Base-by-base conservation (phyloP, 1,140 invertebrate species). In the Zaprionus tsacasi region DNA sequence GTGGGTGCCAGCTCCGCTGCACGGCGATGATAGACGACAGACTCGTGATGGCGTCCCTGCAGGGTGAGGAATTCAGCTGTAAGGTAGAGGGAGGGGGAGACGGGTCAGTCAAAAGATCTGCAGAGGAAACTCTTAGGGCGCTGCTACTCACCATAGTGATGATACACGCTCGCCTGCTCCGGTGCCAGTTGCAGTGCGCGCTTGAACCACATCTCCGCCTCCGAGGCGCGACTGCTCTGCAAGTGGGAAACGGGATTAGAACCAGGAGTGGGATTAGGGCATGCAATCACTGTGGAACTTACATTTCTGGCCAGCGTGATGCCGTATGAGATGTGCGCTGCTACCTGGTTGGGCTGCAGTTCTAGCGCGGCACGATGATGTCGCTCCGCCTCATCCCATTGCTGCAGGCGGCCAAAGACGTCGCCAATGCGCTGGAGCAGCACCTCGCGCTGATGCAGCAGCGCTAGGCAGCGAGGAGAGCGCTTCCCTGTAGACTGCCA, bases 131-230 rank as follows among this genome's bases (percentile, higher is more conserved):
- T 48, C 2, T 6, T 61, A 93, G 27, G 6, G 27, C 1, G 21
- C 21, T 33, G 0, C 3, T 35, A 35, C 94, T 94, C 93, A 97
- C 97, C 97, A 91, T 97, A 97, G 93, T 98, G 96, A 92, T 97
- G 96, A 92, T 96, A 96, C 15, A 97, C 96, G 70, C 95, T 95
- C 0, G 96, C 95, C 91, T 98, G 97, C 52, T 96, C 94, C 3
- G 98, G 97, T 43, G 97, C 97, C 69, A 99, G 93, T 70, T 94
- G 94, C 72, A 97, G 94, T 2, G 98, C 98, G 88, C 96, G 96
- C 82, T 96, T 94, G 91, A 98, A 98, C 97, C 97, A 98, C 88
- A 96, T 94, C 92, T 98, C 98, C 3, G 98, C 98, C 93, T 98
- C 97, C 40, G 94, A 91, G 48, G 95, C 93, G 74, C 97, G 94